Evolutionary conservation across 2,888 invertebrate genomes (phyloP).

Genomic region (Myopa testacea): DNA sequence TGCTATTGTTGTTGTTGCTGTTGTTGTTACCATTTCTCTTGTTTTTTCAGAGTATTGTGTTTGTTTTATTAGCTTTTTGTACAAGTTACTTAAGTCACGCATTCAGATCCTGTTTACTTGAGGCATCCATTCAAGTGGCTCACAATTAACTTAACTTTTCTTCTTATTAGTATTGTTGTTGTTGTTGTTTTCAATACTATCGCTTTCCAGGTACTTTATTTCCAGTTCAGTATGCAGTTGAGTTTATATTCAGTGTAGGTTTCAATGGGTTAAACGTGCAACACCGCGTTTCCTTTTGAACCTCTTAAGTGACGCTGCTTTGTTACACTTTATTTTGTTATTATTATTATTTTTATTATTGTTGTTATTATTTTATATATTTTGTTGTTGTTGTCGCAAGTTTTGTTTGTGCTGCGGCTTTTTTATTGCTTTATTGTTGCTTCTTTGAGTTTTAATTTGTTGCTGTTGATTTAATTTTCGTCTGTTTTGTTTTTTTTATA

Average conservation of each 20-base stretch:
- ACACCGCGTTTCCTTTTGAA: constrained; percentile 62
- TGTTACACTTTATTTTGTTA: not conserved
- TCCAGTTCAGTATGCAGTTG: not conserved
- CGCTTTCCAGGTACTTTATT: too few species aligned
- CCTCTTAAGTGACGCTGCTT: constrained; percentile 39
- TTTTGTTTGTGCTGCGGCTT: constrained; percentile 9
- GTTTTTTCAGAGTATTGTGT: not conserved
- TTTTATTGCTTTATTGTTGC: not conserved
- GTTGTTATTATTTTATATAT: not conserved
- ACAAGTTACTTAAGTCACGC: too few species aligned
- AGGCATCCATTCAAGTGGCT: too few species aligned
- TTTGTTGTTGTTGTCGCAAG: not conserved
- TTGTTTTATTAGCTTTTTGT: too few species aligned
- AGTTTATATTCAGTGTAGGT: not conserved
- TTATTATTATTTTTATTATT: not conserved
- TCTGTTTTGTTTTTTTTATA: not conserved
- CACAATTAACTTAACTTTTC: too few species aligned
- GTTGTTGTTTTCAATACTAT: not conserved
- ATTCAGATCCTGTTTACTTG: too few species aligned
- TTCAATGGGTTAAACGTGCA: constrained; percentile 56
- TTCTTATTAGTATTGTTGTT: constrained; percentile 31
- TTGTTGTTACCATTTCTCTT: constrained; percentile 25
- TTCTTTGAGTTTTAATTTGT: not conserved
- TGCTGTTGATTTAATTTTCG: not conserved
- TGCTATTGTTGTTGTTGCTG: constrained; percentile 27